Conservation (phyloP, 2,113 vertebrate species). For the Saiga tatarica region DNA sequence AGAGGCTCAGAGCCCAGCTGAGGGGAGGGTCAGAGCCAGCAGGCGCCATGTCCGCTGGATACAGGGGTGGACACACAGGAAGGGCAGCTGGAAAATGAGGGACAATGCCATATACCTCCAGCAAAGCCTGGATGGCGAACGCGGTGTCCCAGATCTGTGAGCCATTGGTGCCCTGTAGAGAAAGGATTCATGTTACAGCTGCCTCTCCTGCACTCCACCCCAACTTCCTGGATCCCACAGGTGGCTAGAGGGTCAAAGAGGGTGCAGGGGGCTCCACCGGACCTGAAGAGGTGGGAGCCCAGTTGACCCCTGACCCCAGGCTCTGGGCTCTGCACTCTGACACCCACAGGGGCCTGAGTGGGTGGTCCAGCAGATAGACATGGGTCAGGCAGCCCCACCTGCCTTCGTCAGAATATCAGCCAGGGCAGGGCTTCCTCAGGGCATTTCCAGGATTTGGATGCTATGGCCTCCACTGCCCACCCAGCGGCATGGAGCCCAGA, state of each 20-base stretch:
- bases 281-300: background rate
- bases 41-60: accelerated
- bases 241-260: background rate
- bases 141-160: slow-evolving; percentile 97
- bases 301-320: background rate
- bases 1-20: background rate
- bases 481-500: background rate
- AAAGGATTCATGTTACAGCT: background rate
- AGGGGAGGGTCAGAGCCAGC: background rate
- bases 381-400: background rate
- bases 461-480: background rate
- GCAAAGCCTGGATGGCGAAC: slow-evolving; percentile 93
- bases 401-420: background rate
- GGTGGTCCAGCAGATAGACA: too few species aligned
- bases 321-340: background rate
- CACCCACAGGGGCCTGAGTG: too few species aligned
- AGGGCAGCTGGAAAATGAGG: background rate
- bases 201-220: background rate
- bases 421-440: background rate
- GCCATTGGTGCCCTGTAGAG: slow-evolving; percentile 93
- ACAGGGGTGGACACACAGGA: background rate
- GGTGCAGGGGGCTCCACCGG: background rate
- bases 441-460: background rate
- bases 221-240: accelerated
- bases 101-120: slow-evolving; percentile 86